phyloP scores from a whole-genome alignment of 2,888 invertebrate species.

The Philereme transversata region DNA sequence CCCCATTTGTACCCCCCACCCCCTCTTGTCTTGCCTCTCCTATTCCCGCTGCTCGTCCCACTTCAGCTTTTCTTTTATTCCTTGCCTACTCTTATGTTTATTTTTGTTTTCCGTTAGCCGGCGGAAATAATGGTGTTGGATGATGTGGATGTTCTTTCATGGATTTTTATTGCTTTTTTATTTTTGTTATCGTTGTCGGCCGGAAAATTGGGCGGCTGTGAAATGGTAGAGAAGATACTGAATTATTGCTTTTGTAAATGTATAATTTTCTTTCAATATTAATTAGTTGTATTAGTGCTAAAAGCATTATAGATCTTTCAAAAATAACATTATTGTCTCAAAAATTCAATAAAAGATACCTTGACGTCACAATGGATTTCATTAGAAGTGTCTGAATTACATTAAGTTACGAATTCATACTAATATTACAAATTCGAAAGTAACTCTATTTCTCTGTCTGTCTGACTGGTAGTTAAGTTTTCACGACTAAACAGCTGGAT shows the following conservation, averaged over 20 bases:
- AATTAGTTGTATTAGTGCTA: no score
- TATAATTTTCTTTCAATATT: neutral
- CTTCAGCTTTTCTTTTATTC: constrained; percentile 81
- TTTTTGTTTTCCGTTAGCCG: constrained; percentile 81
- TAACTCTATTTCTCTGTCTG: no score
- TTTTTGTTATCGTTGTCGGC: constrained; percentile 31
- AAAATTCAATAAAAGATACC: no score
- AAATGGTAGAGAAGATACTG: constrained; percentile 8
- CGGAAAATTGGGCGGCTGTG: constrained; percentile 26
- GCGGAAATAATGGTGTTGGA: constrained; percentile 75
- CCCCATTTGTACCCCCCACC: constrained; percentile 16
- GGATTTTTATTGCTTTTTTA: constrained; percentile 34
- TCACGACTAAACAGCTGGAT: no score
- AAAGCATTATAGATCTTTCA: no score
- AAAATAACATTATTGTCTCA: no score
- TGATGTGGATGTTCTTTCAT: constrained; percentile 54
- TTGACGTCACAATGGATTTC: no score
- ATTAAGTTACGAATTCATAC: no score
- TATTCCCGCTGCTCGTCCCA: constrained; percentile 74
- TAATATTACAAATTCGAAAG: no score
- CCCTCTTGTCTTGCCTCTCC: constrained; percentile 55
- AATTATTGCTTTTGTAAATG: neutral
- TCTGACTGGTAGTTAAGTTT: no score
- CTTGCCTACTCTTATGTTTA: constrained; percentile 78
- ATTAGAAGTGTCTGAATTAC: no score